Base-by-base conservation (phyloP, 2,113 vertebrate species). In the Clarias batrachus region DNA sequence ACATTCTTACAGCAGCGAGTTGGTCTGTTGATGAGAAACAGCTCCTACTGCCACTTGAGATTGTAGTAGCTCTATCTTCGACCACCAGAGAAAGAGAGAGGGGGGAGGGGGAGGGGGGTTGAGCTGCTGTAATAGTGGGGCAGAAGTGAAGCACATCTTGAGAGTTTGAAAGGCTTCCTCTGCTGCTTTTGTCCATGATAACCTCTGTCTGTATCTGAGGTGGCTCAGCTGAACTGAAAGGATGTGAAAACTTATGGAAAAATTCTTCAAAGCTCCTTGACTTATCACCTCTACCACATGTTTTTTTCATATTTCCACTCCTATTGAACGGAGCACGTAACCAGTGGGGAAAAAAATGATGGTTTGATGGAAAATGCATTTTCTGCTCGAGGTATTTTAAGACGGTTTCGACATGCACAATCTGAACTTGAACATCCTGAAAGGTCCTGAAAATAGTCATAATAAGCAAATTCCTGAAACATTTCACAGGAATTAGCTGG, bases 61-160 rank as follows among this genome's bases (percentile, higher is more conserved):
- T 25, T 41, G 59, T 11, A 81, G 30, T 81, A 62, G 59, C 41
- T 81, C 30, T 62, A 62, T 62, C 57, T 81, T 81, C 33, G 33
- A 25, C 30, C 57, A 41, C 19, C 57, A 62, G 30, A 78, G 21
- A 70, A 16, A 37, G 25, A 19, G 33, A 8, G 14, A 3, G 30
- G 17, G 21, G 6, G 66, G 71, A 73, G 17, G 1, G 73, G 27
- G 57, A 11, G 23, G 78, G 78, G 30, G 62, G 33, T 1, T 41
- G 57, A 2, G 57, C 37, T 41, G 57, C 21, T 62, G 54, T 59
- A 62, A 62, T 80, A 60, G 56, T 80, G 4, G 57, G 56, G 57
- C 57, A 81, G 57, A 81, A 81, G 25, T 81, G 33, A 81, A 81
- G 78, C 57, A 81, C 57, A 81, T 81, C 78, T 81, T 81, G 78